A percentile compares a stretch with the other conserved stretches of the same genome.
phyloP scores from a whole-genome alignment of 2,797 vertebrate genomes.

The Orientallactaga sibirica region DNA sequence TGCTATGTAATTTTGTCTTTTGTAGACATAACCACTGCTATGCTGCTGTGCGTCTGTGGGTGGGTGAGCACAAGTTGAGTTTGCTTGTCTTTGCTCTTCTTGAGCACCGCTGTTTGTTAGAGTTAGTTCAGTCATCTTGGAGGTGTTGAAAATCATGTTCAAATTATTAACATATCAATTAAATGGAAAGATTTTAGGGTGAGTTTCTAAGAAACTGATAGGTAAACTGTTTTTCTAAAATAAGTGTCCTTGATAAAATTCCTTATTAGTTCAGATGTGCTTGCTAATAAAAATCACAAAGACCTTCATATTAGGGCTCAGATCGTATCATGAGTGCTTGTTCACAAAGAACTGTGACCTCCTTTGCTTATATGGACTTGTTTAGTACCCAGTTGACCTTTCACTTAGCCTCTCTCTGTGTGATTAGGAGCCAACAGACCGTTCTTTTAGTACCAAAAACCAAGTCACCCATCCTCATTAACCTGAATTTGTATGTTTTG shows the following conservation, averaged over 20 bases:
- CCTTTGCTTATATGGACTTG: slow-evolving; percentile 28
- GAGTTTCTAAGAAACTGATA: slow-evolving; percentile 39
- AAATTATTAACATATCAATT: slow-evolving; percentile 11
- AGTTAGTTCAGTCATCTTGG: slow-evolving; percentile 3
- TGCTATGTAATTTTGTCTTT: neutral
- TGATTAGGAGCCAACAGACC: slow-evolving; percentile 11
- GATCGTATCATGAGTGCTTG: neutral
- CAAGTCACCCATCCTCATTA: neutral
- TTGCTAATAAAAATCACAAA: neutral
- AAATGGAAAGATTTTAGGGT: slow-evolving; percentile 40
- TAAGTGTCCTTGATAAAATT: neutral
- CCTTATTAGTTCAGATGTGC: neutral
- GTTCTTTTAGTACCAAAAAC: slow-evolving; percentile 13
- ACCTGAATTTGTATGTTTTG: neutral
- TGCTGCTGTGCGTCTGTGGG: neutral
- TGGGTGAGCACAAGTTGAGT: neutral
- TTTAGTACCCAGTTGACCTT: slow-evolving; percentile 24
- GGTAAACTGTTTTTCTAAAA: slow-evolving; percentile 22
- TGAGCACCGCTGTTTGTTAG: neutral
- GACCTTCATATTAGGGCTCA: neutral
- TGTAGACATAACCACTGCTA: neutral
- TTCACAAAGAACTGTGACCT: neutral
- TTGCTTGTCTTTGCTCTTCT: neutral
- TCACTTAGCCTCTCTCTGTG: slow-evolving; percentile 1
- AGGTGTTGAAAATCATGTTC: slow-evolving; percentile 31